Conservation (phyloP, 2,113 vertebrate genomes). For the Nettapus auritus region DNA sequence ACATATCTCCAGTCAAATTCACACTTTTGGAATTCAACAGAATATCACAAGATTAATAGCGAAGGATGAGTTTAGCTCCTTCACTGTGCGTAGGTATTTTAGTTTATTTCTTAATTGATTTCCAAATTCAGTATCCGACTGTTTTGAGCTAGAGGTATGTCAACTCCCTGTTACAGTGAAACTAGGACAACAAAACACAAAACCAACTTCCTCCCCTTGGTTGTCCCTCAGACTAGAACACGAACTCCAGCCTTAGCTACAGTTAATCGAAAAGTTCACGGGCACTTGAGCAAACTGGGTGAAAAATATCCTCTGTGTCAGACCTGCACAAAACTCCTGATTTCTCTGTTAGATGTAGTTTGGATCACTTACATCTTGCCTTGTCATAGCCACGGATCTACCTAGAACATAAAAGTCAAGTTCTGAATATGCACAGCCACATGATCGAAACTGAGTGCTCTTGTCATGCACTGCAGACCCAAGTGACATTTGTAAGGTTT, state of each 20-base stretch:
- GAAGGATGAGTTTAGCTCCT: neutral
- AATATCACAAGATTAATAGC: neutral
- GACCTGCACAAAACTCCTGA: neutral
- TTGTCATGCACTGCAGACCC: neutral
- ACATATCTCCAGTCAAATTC: conserved; percentile 51
- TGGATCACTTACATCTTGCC: neutral
- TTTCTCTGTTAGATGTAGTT: neutral
- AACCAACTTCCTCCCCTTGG: neutral
- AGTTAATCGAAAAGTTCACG: neutral
- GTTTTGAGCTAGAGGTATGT: conserved; percentile 2
- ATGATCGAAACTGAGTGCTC: neutral
- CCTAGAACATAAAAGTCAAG: neutral
- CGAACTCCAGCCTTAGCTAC: neutral
- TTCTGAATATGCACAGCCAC: neutral
- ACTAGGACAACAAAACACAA: conserved; percentile 27
- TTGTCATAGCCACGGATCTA: neutral
- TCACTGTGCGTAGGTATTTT: neutral
- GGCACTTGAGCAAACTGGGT: neutral
- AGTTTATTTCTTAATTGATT: neutral
- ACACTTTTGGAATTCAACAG: neutral
- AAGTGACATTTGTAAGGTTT: neutral
- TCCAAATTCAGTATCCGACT: neutral
- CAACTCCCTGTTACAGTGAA: conserved; percentile 26
- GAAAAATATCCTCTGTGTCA: neutral
- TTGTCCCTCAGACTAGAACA: neutral